These are phyloP conservation scores for Erythrolamprus reginae DNA, from an alignment of 2,113 vertebrate species.

Conservation along the genomic window DNA sequence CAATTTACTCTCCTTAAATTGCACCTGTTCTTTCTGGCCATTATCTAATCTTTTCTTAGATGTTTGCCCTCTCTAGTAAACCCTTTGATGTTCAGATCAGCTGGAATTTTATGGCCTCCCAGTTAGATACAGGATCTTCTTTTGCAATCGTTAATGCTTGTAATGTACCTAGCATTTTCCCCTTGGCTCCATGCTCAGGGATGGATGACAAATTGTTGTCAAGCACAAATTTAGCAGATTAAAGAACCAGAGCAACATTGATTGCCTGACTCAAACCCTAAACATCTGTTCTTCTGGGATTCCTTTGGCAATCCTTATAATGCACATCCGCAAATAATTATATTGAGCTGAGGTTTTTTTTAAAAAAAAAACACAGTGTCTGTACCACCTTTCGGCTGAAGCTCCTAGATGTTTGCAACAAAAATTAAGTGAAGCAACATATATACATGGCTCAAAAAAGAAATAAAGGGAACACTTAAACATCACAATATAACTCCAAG, in stretches of 20 bases:
- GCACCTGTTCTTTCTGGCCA: conserved; percentile 68
- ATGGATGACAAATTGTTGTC: conserved; percentile 47
- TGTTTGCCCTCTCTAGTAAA: conserved; percentile 59
- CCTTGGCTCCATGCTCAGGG: conserved; percentile 36
- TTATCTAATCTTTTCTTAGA: conserved; percentile 65
- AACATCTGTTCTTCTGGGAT: neutral
- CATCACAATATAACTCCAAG: no score
- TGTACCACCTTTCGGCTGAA: neutral
- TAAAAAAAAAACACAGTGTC: neutral
- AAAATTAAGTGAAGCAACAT: no score
- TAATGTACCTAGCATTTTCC: conserved; percentile 55
- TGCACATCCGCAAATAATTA: conserved; percentile 4
- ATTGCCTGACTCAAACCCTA: conserved; percentile 32
- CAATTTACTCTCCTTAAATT: conserved; percentile 52
- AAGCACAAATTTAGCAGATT: conserved; percentile 48
- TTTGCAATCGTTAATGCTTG: conserved; percentile 41
- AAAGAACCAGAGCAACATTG: conserved; percentile 43
- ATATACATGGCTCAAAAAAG: no score
- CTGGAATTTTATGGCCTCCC: conserved; percentile 56
- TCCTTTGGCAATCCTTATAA: conserved; percentile 13
- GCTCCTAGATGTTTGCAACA: neutral
- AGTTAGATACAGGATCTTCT: conserved; percentile 53
- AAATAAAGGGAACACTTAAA: no score
- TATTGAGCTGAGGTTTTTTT: neutral
- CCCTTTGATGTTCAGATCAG: conserved; percentile 60